Evolutionary conservation across 2,888 invertebrate species (phyloP).

Genomic region (Seira sanloemensis): DNA sequence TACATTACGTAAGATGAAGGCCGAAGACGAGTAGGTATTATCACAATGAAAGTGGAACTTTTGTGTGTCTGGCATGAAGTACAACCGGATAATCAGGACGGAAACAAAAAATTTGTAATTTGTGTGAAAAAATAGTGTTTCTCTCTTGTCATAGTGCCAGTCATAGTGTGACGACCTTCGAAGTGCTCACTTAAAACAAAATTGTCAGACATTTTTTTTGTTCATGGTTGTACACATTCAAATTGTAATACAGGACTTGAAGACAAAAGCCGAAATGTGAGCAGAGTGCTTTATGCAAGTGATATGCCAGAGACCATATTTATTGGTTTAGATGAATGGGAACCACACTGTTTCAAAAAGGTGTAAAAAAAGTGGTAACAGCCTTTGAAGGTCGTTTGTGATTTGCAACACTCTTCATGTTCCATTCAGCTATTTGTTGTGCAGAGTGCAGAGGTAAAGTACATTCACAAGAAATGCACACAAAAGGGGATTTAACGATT

Average conservation of each 20-base stretch:
- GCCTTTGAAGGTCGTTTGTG: constrained; percentile 40
- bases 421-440: background rate
- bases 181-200: constrained; percentile 1
- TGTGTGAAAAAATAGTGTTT: constrained; percentile 11
- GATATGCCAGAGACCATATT: background rate
- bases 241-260: background rate
- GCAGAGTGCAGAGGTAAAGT: background rate
- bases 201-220: background rate
- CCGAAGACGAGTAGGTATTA: background rate
- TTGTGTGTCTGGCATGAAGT: constrained; percentile 17
- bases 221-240: background rate
- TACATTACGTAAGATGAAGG: background rate
- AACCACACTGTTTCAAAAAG: constrained; percentile 21
- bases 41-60: background rate
- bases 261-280: background rate
- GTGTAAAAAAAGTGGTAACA: constrained; percentile 26
- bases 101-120: constrained; percentile 18
- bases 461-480: too few relatives aligned
- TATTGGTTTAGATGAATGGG: background rate
- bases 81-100: constrained; percentile 38
- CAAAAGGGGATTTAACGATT: too few relatives aligned
- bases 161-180: constrained; percentile 48
- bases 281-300: background rate
- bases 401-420: background rate
- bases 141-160: constrained; percentile 26